phyloP scores from a whole-genome alignment of 2,113 vertebrate genomes.

The Lonchura striata region DNA sequence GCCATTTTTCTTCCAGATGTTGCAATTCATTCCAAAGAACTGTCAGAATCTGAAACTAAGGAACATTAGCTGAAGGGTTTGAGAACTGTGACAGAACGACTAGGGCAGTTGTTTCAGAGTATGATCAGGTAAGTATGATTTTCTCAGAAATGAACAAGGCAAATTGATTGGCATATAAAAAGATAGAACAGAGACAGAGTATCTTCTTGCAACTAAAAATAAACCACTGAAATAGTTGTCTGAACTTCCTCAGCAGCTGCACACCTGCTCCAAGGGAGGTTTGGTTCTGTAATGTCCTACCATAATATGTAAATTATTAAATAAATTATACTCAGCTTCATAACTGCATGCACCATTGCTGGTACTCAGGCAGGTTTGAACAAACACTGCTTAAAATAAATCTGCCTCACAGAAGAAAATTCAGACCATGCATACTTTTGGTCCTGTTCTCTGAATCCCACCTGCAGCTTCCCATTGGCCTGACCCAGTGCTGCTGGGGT shows the following conservation, averaged over 20 bases:
- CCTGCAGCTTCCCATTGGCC: background rate
- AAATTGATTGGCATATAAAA: background rate
- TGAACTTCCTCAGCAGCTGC: background rate
- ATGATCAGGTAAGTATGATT: background rate
- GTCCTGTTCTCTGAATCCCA: background rate
- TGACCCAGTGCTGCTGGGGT: background rate
- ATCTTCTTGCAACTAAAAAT: background rate
- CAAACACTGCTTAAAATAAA: background rate
- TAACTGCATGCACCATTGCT: background rate
- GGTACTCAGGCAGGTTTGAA: background rate
- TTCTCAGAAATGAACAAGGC: background rate
- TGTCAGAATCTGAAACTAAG: background rate
- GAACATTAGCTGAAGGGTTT: background rate
- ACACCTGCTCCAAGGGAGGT: background rate
- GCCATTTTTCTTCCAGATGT: background rate
- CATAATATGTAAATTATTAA: background rate
- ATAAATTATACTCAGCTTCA: background rate
- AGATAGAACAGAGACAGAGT: background rate
- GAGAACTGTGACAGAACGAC: background rate
- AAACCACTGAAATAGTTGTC: background rate
- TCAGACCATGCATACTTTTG: rapidly evolving
- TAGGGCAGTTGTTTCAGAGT: background rate
- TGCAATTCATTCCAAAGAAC: background rate
- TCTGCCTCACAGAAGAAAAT: background rate
- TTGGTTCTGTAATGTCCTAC: background rate